These are phyloP conservation scores for Chymomyza procnemis DNA, from an alignment of 2,888 invertebrate species.

Conservation along the genomic window DNA sequence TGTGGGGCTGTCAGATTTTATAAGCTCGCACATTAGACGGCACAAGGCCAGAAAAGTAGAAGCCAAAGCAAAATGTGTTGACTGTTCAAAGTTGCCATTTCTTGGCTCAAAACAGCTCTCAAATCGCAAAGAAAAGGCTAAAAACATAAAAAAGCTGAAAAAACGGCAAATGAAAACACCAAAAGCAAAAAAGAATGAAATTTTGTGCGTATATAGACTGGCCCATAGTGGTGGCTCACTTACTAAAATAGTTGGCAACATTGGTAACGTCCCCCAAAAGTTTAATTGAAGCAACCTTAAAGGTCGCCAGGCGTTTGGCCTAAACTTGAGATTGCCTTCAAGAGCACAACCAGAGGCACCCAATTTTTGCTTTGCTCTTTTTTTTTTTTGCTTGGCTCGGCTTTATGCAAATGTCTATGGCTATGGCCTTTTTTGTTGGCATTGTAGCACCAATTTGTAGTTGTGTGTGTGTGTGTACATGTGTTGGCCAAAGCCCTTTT, in stretches of 20 bases:
- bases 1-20: neutral
- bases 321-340: conserved; percentile 7
- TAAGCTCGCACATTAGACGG: neutral
- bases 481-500: neutral
- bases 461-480: conserved; percentile 41
- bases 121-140: neutral
- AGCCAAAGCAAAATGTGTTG: conserved; percentile 3
- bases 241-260: conserved; percentile 10
- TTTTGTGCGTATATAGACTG: neutral
- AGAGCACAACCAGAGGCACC: conserved; percentile 10
- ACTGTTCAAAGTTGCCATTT: conserved; percentile 1
- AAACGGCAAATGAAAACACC: conserved; percentile 1
- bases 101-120: neutral
- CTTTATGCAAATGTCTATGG: conserved; percentile 52
- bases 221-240: conserved; percentile 8
- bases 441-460: conserved; percentile 54
- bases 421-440: conserved; percentile 11
- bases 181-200: neutral
- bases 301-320: conserved; percentile 35
- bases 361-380: neutral
- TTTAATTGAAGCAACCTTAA: conserved; percentile 68
- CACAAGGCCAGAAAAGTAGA: neutral
- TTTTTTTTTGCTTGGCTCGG: conserved; percentile 26
- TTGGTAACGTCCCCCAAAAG: conserved; percentile 36
- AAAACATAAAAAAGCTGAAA: neutral